Conservation (phyloP, 30 jellyfish, hydroid and myxozoan species). For the Chrysaora quinquecirrha region DNA sequence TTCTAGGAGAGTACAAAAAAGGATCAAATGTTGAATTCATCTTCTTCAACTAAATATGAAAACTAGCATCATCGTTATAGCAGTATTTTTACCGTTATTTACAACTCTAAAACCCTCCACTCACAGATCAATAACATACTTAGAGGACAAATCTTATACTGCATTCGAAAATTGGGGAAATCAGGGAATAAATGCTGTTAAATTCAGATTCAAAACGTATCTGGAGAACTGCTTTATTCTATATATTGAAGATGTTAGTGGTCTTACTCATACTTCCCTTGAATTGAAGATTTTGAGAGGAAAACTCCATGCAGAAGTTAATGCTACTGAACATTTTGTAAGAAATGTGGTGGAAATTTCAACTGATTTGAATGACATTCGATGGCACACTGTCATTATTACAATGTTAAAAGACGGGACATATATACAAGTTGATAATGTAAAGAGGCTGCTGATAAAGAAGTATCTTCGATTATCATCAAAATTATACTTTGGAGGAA, state of each 20-base stretch:
- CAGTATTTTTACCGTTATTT: no score
- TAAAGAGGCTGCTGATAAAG: slow-evolving; percentile 9
- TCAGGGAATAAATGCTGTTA: slow-evolving; percentile 5
- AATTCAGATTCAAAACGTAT: slow-evolving; percentile 73
- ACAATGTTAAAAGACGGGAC: slow-evolving; percentile 3
- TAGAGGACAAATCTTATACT: slow-evolving; percentile 40
- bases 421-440: slow-evolving; percentile 31
- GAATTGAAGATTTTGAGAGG: slow-evolving; percentile 48
- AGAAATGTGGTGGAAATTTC: slow-evolving; percentile 33
- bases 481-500: slow-evolving; percentile 48
- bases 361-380: slow-evolving; percentile 45
- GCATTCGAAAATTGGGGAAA: slow-evolving; percentile 66
- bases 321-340: slow-evolving; percentile 25
- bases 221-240: slow-evolving; percentile 60
- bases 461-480: slow-evolving; percentile 32
- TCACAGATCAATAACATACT: no score
- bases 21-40: no score
- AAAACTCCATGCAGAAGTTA: slow-evolving; percentile 44
- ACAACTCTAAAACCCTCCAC: no score
- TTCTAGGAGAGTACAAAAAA: no score
- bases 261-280: slow-evolving; percentile 8
- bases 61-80: no score
- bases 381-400: slow-evolving; percentile 78
- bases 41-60: no score
- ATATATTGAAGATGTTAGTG: slow-evolving; percentile 59